phyloP scores from a whole-genome alignment of 2,113 vertebrate genomes.

The Podilymbus podiceps region DNA sequence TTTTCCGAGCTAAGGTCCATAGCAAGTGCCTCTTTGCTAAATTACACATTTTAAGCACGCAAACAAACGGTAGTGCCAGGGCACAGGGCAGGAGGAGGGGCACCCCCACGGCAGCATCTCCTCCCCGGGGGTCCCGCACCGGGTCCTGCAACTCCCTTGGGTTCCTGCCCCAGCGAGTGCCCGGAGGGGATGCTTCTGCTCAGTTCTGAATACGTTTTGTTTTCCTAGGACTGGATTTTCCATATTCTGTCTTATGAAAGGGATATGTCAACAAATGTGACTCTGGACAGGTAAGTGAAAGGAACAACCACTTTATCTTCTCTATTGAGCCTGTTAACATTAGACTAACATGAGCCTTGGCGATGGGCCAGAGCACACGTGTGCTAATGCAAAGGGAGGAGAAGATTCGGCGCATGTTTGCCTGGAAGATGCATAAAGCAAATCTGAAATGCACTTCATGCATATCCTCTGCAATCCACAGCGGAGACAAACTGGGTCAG shows the following conservation, averaged over 20 bases:
- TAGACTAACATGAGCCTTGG: neutral
- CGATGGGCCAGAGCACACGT: neutral
- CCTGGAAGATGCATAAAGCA: neutral
- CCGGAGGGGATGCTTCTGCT: neutral
- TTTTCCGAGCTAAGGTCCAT: neutral
- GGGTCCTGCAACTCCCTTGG: neutral
- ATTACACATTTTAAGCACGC: fast-evolving
- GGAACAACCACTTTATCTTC: neutral
- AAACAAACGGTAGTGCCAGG: neutral
- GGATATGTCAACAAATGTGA: constrained; percentile 74
- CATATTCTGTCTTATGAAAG: constrained; percentile 81
- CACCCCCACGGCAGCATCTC: neutral
- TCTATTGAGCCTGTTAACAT: neutral
- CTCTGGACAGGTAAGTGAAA: constrained; percentile 75
- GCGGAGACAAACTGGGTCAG: neutral
- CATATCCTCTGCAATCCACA: neutral
- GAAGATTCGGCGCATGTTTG: fast-evolving
- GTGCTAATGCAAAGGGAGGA: neutral
- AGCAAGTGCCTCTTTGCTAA: neutral
- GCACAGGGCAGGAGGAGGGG: neutral
- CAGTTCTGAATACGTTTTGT: neutral
- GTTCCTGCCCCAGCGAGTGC: neutral
- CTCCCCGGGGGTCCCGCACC: neutral
- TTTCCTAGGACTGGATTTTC: constrained; percentile 81
- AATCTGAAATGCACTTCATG: neutral